Evolutionary conservation across 2,888 invertebrate species (phyloP).

Genomic region (Scaptomyza parva): DNA sequence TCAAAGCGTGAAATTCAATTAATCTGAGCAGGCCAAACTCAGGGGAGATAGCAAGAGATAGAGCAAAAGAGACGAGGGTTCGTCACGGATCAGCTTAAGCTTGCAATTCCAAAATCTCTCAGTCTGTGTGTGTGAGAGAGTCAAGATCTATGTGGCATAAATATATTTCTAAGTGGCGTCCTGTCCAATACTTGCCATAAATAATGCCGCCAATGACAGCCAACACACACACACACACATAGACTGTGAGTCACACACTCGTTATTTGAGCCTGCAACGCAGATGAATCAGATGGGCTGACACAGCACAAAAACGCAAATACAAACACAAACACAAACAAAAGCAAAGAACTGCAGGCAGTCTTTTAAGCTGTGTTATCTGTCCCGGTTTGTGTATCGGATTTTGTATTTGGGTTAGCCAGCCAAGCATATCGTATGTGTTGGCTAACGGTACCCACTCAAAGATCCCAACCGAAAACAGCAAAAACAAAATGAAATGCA

Average conservation of each 20-base stretch:
- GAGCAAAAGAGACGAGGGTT: neutral
- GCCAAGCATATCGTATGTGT: conserved; percentile 56
- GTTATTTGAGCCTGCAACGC: conserved; percentile 52
- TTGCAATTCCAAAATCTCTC: conserved; percentile 5
- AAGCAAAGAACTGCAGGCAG: conserved; percentile 36
- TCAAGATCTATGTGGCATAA: conserved; percentile 41
- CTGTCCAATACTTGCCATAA: conserved; percentile 60
- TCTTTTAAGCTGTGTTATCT: conserved; percentile 52
- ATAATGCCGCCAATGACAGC: conserved; percentile 52
- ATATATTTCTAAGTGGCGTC: conserved; percentile 64
- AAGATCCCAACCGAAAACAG: conserved; percentile 20
- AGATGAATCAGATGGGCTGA: conserved; percentile 76
- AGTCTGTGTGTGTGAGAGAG: conserved; percentile 13
- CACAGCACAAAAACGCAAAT: conserved; percentile 52
- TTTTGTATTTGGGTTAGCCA: conserved; percentile 74
- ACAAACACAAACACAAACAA: conserved; percentile 24
- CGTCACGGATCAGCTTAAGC: conserved; percentile 27
- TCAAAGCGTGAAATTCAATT: conserved; percentile 81
- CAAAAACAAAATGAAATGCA: conserved; percentile 31
- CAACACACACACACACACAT: conserved; percentile 21
- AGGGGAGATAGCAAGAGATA: neutral
- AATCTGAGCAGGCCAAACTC: conserved; percentile 61
- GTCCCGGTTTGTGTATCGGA: conserved; percentile 21
- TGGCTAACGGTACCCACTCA: conserved; percentile 48
- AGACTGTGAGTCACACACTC: conserved; percentile 59